phyloP scores from a whole-genome alignment of 2,113 vertebrate genomes.

The Anseranas semipalmata region DNA sequence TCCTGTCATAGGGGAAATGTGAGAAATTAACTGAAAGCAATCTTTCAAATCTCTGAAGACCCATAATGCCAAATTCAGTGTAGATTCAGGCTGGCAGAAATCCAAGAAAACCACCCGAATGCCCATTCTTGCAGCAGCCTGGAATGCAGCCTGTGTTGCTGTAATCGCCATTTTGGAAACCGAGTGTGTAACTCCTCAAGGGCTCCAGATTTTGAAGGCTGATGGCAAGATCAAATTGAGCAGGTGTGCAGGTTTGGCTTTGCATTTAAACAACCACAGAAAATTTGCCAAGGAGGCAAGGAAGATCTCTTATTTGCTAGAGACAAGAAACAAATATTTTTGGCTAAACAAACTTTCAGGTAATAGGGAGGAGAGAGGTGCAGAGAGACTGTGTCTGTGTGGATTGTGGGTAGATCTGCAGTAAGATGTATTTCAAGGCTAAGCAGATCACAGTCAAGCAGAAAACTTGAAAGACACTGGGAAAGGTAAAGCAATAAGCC shows the following conservation, averaged over 20 bases:
- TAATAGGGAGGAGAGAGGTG: not conserved
- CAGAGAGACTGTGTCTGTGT: not conserved
- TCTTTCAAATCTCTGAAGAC: not conserved
- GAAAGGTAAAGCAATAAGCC: not conserved
- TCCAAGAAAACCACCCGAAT: not conserved
- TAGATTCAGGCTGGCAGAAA: not conserved
- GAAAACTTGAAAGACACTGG: not conserved
- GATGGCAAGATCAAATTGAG: not conserved
- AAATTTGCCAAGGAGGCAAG: not conserved
- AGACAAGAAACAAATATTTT: not conserved
- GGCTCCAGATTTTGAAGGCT: not conserved
- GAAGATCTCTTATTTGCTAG: not conserved
- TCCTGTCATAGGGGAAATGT: not conserved
- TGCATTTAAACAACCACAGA: not conserved
- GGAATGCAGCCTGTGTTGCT: not conserved
- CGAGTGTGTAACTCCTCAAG: not conserved
- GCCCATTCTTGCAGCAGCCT: not conserved
- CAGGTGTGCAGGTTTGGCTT: not conserved
- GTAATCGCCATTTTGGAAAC: not conserved
- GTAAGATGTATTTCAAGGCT: not conserved
- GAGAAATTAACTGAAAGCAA: not conserved
- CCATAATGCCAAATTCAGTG: accelerated
- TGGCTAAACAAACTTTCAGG: not conserved
- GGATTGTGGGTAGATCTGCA: not conserved
- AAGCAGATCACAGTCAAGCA: not conserved